These are phyloP conservation scores for Oncopeltus fasciatus DNA, from an alignment of 1,140 invertebrate genomes.

Conservation along the genomic window DNA sequence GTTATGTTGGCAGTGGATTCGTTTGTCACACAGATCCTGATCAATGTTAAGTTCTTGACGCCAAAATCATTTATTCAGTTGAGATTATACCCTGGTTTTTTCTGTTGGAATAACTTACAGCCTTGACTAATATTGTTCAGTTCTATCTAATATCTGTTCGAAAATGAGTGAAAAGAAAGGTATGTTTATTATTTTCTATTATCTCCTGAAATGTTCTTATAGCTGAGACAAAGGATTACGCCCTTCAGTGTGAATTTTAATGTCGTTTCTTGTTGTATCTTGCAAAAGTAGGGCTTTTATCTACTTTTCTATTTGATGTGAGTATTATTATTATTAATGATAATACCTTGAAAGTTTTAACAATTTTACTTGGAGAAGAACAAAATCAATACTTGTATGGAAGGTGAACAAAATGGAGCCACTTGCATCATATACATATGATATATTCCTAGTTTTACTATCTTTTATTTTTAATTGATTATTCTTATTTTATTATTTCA, in stretches of 20 bases:
- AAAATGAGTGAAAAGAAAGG: slow-evolving; percentile 17
- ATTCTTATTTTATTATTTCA: neutral
- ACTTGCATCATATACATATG: slow-evolving; percentile 13
- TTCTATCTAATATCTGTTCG: neutral
- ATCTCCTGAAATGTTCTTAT: neutral
- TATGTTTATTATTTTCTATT: slow-evolving; percentile 8
- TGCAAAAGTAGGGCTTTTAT: neutral
- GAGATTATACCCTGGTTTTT: neutral
- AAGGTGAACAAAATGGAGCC: slow-evolving; percentile 19
- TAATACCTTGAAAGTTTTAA: neutral
- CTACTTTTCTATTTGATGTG: neutral
- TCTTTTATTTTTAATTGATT: neutral
- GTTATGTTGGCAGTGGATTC: slow-evolving; percentile 6
- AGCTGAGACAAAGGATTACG: slow-evolving; percentile 13
- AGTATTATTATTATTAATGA: neutral
- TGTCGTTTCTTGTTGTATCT: neutral
- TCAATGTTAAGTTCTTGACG: slow-evolving; percentile 7
- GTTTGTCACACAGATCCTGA: slow-evolving; percentile 7
- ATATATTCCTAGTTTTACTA: neutral
- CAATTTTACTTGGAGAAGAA: neutral
- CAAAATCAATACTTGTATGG: slow-evolving; percentile 17
- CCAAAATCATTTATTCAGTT: neutral
- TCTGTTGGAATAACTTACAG: neutral
- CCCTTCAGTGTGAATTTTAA: slow-evolving; percentile 1
- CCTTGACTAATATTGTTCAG: neutral